Base-by-base conservation (phyloP, 2,888 invertebrate genomes). In the Pristionchus mayeri region DNA sequence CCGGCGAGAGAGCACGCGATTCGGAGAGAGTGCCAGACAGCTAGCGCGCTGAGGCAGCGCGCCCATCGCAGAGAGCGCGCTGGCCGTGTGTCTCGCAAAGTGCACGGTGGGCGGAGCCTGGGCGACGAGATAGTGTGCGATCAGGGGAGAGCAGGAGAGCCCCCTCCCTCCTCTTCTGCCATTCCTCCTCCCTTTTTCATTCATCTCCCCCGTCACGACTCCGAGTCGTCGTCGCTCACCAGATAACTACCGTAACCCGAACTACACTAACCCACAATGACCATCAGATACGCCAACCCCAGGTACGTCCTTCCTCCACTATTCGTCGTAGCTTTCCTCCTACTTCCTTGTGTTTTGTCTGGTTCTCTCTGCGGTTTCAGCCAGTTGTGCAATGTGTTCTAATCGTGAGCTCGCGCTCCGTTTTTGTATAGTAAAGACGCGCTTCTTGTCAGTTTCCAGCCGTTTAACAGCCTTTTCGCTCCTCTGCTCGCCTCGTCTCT, bases 131-230 rank as follows among this genome's bases (percentile, higher is more conserved):
- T 48, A 78, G 76, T 30, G 76, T 78, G 76, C 76, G 76, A 78
- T 78, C 76, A 78, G 50, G 27, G 3, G 76, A 30, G 34, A 78
- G 30, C 13, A 34, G 50, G 6, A 34, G 75, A 9, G n/a, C 37
- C 37, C 16, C 57, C 16, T 24, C 30, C 48, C 27, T 30, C 27
- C 50, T 40, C 30, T 50, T 16, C 50, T 76, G 50, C 76, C 76
- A 48, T 76, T 52, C 76, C 50, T 80, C 57, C 57, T 40, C 57
- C 80, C 80, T 57, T 57, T 57, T 80, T 80, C 80, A 37, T 44
- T 57, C 80, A 40, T 57, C 80, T 52, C 44, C 21, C 57, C 37
- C 13, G 21, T 50, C 80, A 11, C n/a, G 11, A 9, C 57, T 11
- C 40, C 24, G 37, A 80, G 80, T 57, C 80, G 34, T 57, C 34